Evolutionary conservation across 1,140 invertebrate genomes (phyloP), one percentile per base, ranked within the genome.

Genomic region (Doryteuthis pealeii): DNA sequence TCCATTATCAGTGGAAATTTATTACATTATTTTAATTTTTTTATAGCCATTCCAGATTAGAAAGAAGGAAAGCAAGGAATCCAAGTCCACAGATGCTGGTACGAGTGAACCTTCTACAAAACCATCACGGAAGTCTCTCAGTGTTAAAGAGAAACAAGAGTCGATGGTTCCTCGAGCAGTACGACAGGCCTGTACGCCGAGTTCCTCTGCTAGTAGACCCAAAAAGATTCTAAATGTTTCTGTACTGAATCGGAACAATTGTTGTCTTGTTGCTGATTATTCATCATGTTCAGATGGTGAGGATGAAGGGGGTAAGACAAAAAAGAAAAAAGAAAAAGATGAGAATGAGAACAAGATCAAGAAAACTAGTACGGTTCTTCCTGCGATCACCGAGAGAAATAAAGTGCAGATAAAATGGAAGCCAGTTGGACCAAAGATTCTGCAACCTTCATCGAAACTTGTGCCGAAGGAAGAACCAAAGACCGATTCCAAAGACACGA

Each of bases 331-430:
- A 49, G 1, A 15, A 49, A 49, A 62, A 62, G 54, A 62, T n/a
- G 26, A 62, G 5, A 28, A 62, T n/a, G 54, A 62, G 18, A 62
- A 62, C 18, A 62, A 62, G 18, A 62, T 5, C 22, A 62, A 62
- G 18, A 62, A 62, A 28, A 28, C 6, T n/a, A 62, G 18, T 62
- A 28, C 5, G 54, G 18, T 62, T 62, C 26, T 62, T n/a, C 54
- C 54, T 62, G 10, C 26, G 10, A 12, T n/a, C 26, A 62, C 54
- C 6, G 54, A 22, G 26, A 12, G 54, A 62, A 28, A 62, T 6
- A 62, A 62, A 62, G 54, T 62, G 5, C 54, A 62, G 18, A 28
- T 62, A 22, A 62, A 62, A 62, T 62, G 54, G 54, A 62, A n/a
- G 35, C 35, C 35, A 40, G 35, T 40, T 10, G 35, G 35, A 40